Conservation (phyloP, 1,140 invertebrate genomes). For the Drosophila arawakana region DNA sequence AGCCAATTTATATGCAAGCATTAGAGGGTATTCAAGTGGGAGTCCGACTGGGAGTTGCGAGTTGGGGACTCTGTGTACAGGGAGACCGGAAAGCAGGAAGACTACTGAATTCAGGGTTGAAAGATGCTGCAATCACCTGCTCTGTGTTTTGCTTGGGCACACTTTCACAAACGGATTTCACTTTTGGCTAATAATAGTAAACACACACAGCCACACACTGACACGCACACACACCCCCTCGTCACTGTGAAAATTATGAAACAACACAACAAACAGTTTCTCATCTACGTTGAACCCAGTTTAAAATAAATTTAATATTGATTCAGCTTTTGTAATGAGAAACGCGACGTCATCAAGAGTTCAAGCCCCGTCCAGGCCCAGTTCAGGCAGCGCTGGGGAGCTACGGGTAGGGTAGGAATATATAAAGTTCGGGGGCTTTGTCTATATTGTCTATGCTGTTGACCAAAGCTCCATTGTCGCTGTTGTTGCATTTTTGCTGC, state of each 20-base stretch:
- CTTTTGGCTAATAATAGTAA: constrained; percentile 57
- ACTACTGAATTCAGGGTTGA: constrained; percentile 20
- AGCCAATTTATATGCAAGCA: constrained; percentile 82
- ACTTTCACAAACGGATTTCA: constrained; percentile 38
- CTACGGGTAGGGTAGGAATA: constrained; percentile 15
- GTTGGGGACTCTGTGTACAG: constrained; percentile 6
- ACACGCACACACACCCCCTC: not conserved
- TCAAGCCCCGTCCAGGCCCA: constrained; percentile 63
- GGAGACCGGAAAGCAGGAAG: not conserved
- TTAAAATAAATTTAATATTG: constrained; percentile 83
- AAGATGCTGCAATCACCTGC: constrained; percentile 69
- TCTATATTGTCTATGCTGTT: constrained; percentile 49
- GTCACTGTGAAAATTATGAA: constrained; percentile 59
- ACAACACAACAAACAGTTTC: constrained; percentile 50
- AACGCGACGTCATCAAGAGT: constrained; percentile 76
- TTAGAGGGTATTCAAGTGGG: constrained; percentile 52
- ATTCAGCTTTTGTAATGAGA: constrained; percentile 83
- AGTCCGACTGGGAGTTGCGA: not conserved
- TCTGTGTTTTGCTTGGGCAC: constrained; percentile 31
- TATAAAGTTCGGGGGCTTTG: constrained; percentile 13
- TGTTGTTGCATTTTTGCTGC: constrained; percentile 74
- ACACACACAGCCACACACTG: constrained; percentile 10
- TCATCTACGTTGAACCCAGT: constrained; percentile 11
- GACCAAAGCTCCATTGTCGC: constrained; percentile 62
- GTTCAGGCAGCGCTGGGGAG: not conserved